These are phyloP conservation scores for Ramazzottius varieornatus DNA, from an alignment of 2,888 invertebrate species.

Conservation along the genomic window DNA sequence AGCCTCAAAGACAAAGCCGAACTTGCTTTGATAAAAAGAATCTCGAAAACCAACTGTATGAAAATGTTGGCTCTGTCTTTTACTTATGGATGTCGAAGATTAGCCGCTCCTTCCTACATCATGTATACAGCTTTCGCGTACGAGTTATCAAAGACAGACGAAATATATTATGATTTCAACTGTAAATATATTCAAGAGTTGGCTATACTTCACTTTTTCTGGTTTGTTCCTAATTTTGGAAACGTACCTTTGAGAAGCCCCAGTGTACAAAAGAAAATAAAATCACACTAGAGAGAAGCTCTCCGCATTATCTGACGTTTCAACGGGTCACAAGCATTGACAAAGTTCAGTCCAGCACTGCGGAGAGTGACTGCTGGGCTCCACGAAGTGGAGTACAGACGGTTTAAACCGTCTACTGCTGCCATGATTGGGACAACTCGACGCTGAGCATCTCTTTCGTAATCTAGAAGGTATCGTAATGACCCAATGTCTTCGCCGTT, in stretches of 20 bases:
- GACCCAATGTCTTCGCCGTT: constrained; percentile 44
- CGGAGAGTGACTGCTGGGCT: constrained; percentile 46
- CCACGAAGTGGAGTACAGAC: constrained; percentile 40
- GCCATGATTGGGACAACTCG: constrained; percentile 68
- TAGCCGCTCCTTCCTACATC: background rate
- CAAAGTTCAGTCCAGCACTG: constrained; percentile 51
- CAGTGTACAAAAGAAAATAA: background rate
- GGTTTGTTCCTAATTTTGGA: background rate
- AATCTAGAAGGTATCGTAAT: constrained; percentile 40
- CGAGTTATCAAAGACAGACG: background rate
- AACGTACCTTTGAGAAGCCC: background rate
- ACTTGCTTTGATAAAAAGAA: background rate
- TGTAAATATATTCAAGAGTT: background rate
- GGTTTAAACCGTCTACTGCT: constrained; percentile 56
- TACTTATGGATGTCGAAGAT: background rate
- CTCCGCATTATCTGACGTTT: constrained; percentile 23
- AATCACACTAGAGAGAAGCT: background rate
- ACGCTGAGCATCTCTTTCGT: constrained; percentile 54
- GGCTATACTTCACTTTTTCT: background rate
- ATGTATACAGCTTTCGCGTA: background rate
- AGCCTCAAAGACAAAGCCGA: background rate
- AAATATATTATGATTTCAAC: background rate
- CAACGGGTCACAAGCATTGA: constrained; percentile 42
- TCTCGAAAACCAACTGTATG: background rate
- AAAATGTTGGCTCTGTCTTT: background rate